A percentile compares a stretch with the other conserved stretches of the same genome.
These are phyloP conservation scores for Astatoreochromis straeleni DNA, from an alignment of 2,113 vertebrate species.

Conservation along the genomic window DNA sequence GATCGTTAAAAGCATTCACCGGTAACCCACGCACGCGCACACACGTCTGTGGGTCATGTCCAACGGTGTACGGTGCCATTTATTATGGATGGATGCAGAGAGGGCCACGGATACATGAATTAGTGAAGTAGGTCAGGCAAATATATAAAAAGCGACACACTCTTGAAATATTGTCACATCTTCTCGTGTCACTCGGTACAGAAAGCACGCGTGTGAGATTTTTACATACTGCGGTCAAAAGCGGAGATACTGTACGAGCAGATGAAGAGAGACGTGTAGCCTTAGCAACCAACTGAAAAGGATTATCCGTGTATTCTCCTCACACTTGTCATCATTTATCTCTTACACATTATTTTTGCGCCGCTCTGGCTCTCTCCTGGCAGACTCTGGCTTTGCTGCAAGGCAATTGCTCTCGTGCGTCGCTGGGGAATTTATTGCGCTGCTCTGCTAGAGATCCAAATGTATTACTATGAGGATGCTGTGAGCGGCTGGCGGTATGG, in stretches of 20 bases:
- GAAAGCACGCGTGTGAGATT: not conserved
- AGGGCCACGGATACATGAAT: slow-evolving; percentile 1
- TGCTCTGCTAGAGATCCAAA: slow-evolving; percentile 39
- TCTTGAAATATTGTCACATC: not conserved
- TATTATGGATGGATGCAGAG: slow-evolving; percentile 25
- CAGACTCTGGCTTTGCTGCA: slow-evolving; percentile 14
- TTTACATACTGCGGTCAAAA: not conserved
- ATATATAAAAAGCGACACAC: slow-evolving; percentile 10
- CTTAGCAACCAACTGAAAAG: slow-evolving; percentile 8
- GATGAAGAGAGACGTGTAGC: slow-evolving; percentile 2
- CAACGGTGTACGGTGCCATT: slow-evolving; percentile 10
- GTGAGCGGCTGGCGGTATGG: not conserved
- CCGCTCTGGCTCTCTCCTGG: not conserved
- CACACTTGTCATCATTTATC: slow-evolving; percentile 46
- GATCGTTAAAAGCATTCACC: slow-evolving; percentile 46
- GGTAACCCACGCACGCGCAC: not conserved
- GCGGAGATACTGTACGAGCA: not conserved
- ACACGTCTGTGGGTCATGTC: slow-evolving; percentile 8
- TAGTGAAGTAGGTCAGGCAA: slow-evolving; percentile 37
- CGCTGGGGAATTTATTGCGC: slow-evolving; percentile 16
- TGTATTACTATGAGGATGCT: slow-evolving; percentile 29
- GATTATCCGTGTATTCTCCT: slow-evolving; percentile 44
- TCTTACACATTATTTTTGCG: slow-evolving; percentile 27
- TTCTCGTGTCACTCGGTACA: not conserved
- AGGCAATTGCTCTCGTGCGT: slow-evolving; percentile 12